Evolutionary conservation across 2,888 invertebrate species (phyloP), one percentile per base, ranked within the genome.

Genomic region (Andrena haemorrhoa): DNA sequence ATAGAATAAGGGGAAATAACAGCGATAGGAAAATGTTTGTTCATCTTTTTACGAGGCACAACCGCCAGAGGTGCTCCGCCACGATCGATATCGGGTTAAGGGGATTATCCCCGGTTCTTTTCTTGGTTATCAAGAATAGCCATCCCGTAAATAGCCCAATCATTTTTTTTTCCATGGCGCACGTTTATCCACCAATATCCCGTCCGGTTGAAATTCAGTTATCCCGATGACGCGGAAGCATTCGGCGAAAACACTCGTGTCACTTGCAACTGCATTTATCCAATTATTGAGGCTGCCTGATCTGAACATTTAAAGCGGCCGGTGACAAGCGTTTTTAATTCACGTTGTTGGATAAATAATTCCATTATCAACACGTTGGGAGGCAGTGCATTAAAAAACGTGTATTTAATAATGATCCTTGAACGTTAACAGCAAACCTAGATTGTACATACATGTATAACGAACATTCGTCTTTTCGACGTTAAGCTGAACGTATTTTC

Each of bases 31-130:
- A 60, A 41, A 65, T 60, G 35, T 79, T 77, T 70, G 64, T 20
- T 77, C 41, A 23, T 2, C 41, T 31, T 33, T 56, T 20, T 4
- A 3, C 47, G 10, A 47, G 63, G 47, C 12, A 26, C 10, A 29
- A 10, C 20, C 23, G 4, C 10, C 31, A 49, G 8, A 10, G 6
- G 53, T 47, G 33, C 29, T 31, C 20, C 35, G 49, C 8, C 31
- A 10, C 41, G 35, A 61, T 74, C 66, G 31, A 77, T 75, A 75
- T 74, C 60, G 23, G 33, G n/a, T 35, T 53, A 56, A 68, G 1
- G 7, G 20, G 53, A n/a, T 26, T 20, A n/a, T 26, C 60, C 60
- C 41, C 31, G 1, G 20, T 68, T 31, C 31, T 12, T 51, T 58
- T 8, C 12, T 20, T 16, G 20, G 2, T 70, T n/a, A 31, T 10